Conservation (phyloP, 2,888 invertebrate species). For the Agrilus mali region DNA sequence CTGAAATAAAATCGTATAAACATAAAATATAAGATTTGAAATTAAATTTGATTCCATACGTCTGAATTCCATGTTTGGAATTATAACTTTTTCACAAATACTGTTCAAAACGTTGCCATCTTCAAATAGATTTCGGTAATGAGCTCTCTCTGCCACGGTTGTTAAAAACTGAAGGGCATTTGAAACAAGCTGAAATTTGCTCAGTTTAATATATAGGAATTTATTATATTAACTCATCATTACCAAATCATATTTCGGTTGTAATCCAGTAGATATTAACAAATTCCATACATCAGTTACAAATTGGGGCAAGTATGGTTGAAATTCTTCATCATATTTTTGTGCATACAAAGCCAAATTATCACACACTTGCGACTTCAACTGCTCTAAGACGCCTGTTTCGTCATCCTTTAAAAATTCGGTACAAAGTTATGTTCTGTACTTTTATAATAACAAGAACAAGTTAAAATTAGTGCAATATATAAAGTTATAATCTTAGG, state of each 20-base stretch:
- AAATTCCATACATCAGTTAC: constrained; percentile 93
- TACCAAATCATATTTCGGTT: constrained; percentile 85
- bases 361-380: constrained; percentile 93
- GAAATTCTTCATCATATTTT: constrained; percentile 97
- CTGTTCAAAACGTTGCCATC: constrained; percentile 74
- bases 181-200: constrained; percentile 67
- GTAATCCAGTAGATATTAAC: constrained; percentile 69
- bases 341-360: constrained; percentile 90
- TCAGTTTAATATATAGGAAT: constrained; percentile 1
- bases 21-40: neutral
- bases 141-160: constrained; percentile 82
- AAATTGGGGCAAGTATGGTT: constrained; percentile 76
- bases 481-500: no score
- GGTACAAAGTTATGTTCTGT: neutral
- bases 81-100: constrained; percentile 96
- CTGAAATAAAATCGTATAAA: constrained; percentile 30
- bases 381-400: constrained; percentile 77
- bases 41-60: constrained; percentile 36
- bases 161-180: constrained; percentile 92
- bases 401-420: constrained; percentile 58
- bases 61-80: constrained; percentile 96
- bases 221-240: constrained; percentile 38
- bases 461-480: no score
- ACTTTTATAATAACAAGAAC: no score
- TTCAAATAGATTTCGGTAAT: constrained; percentile 81